Percentiles rank a stretch among this genome's conserved stretches.
phyloP scores from a whole-genome alignment of 2,888 invertebrate species.

The Papilio demoleus region DNA sequence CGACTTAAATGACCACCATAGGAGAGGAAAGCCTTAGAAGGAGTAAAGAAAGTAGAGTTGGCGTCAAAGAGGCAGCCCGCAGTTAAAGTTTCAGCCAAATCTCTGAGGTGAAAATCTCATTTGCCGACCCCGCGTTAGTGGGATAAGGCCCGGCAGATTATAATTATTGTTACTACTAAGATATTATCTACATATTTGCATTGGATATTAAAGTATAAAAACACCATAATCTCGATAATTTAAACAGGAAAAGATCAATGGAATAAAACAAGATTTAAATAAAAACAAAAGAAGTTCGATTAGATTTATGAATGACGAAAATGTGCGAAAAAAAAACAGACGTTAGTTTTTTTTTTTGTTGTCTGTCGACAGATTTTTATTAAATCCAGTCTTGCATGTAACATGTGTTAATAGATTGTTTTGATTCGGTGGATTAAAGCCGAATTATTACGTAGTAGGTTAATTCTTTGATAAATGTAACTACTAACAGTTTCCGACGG shows the following conservation, averaged over 20 bases:
- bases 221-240: too few relatives aligned
- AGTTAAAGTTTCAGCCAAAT: too few relatives aligned
- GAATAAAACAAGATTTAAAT: conserved; percentile 37
- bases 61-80: too few relatives aligned
- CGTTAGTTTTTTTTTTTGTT: conserved; percentile 23
- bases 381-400: conserved; percentile 27
- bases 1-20: too few relatives aligned
- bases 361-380: conserved; percentile 27
- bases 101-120: too few relatives aligned
- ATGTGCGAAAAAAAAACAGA: conserved; percentile 26
- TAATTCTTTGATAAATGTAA: background rate
- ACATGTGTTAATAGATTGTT: conserved; percentile 25
- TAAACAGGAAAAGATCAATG: conserved; percentile 35
- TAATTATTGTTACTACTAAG: too few relatives aligned
- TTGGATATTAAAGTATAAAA: background rate
- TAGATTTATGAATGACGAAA: conserved; percentile 40
- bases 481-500: too few relatives aligned
- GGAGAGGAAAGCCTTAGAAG: too few relatives aligned
- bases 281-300: conserved; percentile 15
- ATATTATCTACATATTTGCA: too few relatives aligned
- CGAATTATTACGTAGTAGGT: conserved; percentile 8
- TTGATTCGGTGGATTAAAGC: conserved; percentile 12
- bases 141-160: too few relatives aligned
- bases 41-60: too few relatives aligned
- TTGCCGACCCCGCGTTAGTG: too few relatives aligned